Percentiles rank a stretch among this genome's conserved stretches.
phyloP scores from a whole-genome alignment of 2,888 invertebrate genomes.

The Syrista parreyssii region DNA sequence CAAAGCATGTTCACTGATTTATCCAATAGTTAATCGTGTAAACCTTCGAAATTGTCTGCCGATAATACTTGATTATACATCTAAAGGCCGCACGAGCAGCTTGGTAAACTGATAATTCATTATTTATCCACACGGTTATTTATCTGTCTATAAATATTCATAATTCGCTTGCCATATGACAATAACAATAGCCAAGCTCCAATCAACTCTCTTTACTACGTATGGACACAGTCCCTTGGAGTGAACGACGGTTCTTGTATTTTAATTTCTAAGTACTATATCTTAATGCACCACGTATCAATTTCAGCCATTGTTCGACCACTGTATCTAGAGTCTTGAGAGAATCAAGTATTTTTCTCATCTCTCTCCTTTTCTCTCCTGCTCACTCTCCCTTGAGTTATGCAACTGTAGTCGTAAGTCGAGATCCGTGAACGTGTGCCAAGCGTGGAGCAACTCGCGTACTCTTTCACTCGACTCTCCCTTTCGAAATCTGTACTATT shows the following conservation, averaged over 20 bases:
- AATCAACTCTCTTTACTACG: not conserved
- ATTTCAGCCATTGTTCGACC: not conserved
- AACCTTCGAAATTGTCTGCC: not conserved
- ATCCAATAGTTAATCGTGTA: not conserved
- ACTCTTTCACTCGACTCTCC: not conserved
- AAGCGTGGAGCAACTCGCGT: not conserved
- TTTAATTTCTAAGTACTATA: not conserved
- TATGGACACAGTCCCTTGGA: not conserved
- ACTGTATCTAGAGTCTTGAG: not conserved
- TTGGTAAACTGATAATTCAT: not conserved
- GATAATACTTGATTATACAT: not conserved
- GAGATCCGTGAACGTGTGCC: not conserved
- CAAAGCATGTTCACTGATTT: not conserved
- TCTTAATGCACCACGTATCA: not conserved
- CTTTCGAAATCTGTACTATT: not conserved
- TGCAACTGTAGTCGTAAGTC: not conserved
- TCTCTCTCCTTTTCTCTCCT: not conserved
- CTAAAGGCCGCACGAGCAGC: not conserved
- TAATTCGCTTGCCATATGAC: not conserved
- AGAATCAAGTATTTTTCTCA: not conserved
- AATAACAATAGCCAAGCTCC: not conserved
- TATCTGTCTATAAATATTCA: not conserved
- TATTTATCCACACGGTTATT: not conserved
- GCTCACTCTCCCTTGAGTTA: not conserved
- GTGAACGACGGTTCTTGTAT: not conserved